phyloP scores from a whole-genome alignment of 2,888 invertebrate genomes.

The Galeopsomyia nigrocyanea region DNA sequence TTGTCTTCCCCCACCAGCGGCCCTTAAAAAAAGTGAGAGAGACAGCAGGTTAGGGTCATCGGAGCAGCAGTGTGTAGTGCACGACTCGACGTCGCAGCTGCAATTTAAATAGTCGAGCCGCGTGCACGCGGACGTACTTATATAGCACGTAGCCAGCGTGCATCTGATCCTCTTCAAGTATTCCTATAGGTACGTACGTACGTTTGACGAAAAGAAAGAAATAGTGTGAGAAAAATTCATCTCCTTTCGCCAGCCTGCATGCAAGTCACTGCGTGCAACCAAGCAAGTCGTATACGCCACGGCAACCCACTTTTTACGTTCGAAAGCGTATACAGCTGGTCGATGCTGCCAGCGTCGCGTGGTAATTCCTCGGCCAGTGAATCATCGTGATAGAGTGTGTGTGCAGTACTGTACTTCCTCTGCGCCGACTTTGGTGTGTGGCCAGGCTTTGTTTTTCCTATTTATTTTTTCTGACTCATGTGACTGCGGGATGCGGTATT shows the following conservation, averaged over 20 bases:
- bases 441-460: too few species aligned
- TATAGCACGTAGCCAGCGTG: background rate
- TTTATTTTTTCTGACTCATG: too few species aligned
- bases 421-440: background rate
- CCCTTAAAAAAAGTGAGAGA: slow-evolving; percentile 1
- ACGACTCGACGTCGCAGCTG: background rate
- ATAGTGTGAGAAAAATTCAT: slow-evolving; percentile 11
- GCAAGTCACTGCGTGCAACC: slow-evolving; percentile 3
- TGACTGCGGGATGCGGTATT: too few species aligned
- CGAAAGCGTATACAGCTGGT: slow-evolving; percentile 13
- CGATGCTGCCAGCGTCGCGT: slow-evolving; percentile 4
- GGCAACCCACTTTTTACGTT: slow-evolving; percentile 31
- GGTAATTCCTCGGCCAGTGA: slow-evolving; percentile 12
- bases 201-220: too few species aligned
- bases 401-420: background rate
- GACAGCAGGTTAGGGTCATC: slow-evolving; percentile 36
- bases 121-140: slow-evolving; percentile 15
- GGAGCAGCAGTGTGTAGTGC: slow-evolving; percentile 3
- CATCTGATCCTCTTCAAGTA: too few species aligned
- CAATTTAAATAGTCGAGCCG: slow-evolving; percentile 12
- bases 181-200: too few species aligned
- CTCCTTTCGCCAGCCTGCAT: slow-evolving; percentile 2
- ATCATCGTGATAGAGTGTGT: slow-evolving; percentile 7
- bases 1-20: background rate
- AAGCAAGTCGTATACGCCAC: slow-evolving; percentile 8